These are phyloP conservation scores for Fistularia commersonii DNA, from an alignment of 2,797 vertebrate genomes.

Conservation along the genomic window DNA sequence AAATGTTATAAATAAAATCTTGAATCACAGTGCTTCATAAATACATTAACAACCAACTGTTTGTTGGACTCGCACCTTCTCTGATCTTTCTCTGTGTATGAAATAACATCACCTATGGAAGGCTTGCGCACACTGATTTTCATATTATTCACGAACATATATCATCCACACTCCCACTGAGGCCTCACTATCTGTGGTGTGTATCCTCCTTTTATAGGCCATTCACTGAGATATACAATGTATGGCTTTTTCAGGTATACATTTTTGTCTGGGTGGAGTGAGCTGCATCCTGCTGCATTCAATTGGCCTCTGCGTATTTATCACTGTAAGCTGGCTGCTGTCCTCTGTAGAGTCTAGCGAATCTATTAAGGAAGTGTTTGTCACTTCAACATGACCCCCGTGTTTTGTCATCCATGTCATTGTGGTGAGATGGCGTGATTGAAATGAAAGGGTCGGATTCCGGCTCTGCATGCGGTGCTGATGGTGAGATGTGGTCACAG, in stretches of 20 bases:
- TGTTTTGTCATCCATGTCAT: conserved; percentile 36
- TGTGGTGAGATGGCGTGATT: conserved; percentile 16
- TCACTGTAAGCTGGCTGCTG: conserved; percentile 16
- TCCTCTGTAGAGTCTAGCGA: conserved; percentile 4
- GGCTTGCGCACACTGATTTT: not conserved
- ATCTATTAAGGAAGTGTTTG: conserved; percentile 31
- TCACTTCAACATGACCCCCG: conserved; percentile 18
- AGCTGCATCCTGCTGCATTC: conserved; percentile 19
- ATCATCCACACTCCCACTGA: conserved; percentile 6
- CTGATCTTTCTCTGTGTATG: no score
- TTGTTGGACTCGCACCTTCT: no score
- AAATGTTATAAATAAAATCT: no score
- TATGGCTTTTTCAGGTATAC: conserved; percentile 27
- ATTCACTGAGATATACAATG: conserved; percentile 26
- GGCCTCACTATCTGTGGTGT: not conserved
- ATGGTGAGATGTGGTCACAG: conserved; percentile 25
- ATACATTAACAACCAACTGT: no score
- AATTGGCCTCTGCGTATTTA: conserved; percentile 22
- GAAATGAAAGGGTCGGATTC: conserved; percentile 31
- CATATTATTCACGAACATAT: conserved; percentile 15
- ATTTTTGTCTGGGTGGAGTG: conserved; percentile 22
- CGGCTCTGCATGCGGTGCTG: conserved; percentile 6
- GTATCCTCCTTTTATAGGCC: conserved; percentile 18
- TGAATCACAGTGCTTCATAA: no score
- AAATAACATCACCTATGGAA: no score